Evolutionary conservation across 2,797 vertebrate species (phyloP).

Genomic region (Varecia variegata): DNA sequence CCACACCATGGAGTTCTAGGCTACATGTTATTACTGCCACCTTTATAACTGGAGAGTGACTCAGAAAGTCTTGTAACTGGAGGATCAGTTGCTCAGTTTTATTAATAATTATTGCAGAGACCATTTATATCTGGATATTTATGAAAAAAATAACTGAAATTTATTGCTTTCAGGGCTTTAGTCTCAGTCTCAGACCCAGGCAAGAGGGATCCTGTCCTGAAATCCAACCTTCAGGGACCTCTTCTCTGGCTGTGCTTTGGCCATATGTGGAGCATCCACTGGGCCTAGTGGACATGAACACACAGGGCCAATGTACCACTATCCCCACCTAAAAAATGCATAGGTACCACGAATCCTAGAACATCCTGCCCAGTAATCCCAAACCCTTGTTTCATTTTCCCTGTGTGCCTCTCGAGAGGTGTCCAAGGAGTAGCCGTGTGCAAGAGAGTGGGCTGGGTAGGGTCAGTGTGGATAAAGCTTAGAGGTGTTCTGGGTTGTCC

Average conservation of each 20-base stretch:
- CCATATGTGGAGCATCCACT: background rate
- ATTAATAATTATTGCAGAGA: background rate
- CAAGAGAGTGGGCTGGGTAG: background rate
- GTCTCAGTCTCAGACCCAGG: background rate
- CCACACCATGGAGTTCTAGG: accelerated
- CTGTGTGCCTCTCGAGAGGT: background rate
- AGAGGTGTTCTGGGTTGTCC: background rate
- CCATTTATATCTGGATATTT: background rate
- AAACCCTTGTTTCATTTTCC: background rate
- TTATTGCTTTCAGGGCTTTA: background rate
- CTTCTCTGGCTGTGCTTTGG: background rate
- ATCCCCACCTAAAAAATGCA: accelerated
- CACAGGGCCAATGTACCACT: background rate
- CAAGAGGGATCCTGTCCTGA: background rate
- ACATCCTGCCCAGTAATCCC: background rate
- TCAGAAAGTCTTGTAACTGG: background rate
- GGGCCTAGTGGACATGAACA: background rate
- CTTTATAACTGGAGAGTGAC: background rate
- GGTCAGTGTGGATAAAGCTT: background rate
- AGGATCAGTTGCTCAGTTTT: background rate
- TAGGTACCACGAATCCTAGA: background rate
- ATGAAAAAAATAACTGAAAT: background rate
- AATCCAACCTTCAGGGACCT: background rate
- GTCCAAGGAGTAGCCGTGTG: background rate
- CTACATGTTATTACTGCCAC: background rate